Base-by-base conservation (phyloP, 2,888 invertebrate species). In the Saturnia japonica region DNA sequence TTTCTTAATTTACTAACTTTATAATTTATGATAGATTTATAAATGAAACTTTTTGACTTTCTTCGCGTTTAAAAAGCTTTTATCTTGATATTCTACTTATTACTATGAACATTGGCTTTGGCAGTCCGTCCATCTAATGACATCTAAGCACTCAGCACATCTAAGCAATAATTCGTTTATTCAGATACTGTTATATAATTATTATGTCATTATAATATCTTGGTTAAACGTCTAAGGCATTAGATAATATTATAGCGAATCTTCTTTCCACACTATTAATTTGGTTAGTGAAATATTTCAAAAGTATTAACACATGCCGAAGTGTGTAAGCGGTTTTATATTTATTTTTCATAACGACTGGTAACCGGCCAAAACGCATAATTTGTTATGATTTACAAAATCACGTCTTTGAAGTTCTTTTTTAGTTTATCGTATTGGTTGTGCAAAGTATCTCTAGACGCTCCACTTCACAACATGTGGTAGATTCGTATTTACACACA, bases 331-430 rank as follows among this genome's bases (percentile, higher is more conserved):
- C 69, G 11, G 42, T 54, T 73, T 73, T 77, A 74, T 78, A 76
- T 77, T 74, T 77, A 68, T 62, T 78, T 73, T 74, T 74, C 70
- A 72, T 68, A 54, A 71, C 60, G 47, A 57, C 74, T 74, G 74
- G 73, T 73, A 62, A 72, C 67, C 67, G 54, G 76, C 72, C 77
- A 78, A 75, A 71, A 74, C 71, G 69, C 54, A 70, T 77, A 73
- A 78, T 79, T 77, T 79, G 78, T 79, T 76, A 74, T 72, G 67
- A 74, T 71, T 72, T 60, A 69, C 34, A 72, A 68, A 68, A 40
- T 34, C 43, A 69, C 69, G 47, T 72, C 77, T 78, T 77, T 78
- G 76, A 78, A 74, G 77, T 69, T 76, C 70, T 40, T 40, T 64
- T 64, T 57, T 67, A 19, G 72, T 72, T 72, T 68, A 69, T 69